Conservation (phyloP, 2,113 vertebrate genomes). For the Rhizomys pruinosus region DNA sequence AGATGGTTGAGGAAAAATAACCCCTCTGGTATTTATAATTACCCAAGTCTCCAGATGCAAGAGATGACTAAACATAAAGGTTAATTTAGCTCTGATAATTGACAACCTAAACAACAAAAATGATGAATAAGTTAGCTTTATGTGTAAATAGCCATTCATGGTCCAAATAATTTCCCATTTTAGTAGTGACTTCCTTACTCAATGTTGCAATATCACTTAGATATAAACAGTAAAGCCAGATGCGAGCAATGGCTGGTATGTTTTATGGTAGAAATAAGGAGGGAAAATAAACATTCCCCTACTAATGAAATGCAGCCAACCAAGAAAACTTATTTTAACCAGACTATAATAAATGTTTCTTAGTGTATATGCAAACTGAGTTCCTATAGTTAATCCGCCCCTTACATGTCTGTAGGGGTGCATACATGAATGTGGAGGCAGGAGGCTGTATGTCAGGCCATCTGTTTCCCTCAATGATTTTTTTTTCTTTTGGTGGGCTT, state of each 20-base stretch:
- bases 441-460: not conserved
- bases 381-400: conserved; percentile 1
- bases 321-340: conserved; percentile 18
- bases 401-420: not conserved
- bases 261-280: conserved; percentile 30
- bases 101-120: conserved; percentile 56
- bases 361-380: not conserved
- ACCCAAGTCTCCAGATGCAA: conserved; percentile 28
- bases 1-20: conserved; percentile 55
- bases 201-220: conserved; percentile 54
- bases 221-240: conserved; percentile 61
- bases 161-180: conserved; percentile 57
- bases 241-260: conserved; percentile 17
- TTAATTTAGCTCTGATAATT: conserved; percentile 62
- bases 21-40: conserved; percentile 49
- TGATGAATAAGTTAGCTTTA: conserved; percentile 65
- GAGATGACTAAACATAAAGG: conserved; percentile 25
- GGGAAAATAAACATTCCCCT: conserved; percentile 28
- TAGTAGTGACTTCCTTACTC: conserved; percentile 49
- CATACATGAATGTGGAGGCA: not conserved
- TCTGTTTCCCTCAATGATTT: not conserved
- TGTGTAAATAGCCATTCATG: conserved; percentile 69
- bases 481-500: not conserved
- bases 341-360: conserved; percentile 19
- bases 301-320: conserved; percentile 19